A percentile compares a stretch with the other conserved stretches of the same genome.
Conservation (phyloP, 2,797 vertebrate genomes). For the Eremophila alpestris region DNA sequence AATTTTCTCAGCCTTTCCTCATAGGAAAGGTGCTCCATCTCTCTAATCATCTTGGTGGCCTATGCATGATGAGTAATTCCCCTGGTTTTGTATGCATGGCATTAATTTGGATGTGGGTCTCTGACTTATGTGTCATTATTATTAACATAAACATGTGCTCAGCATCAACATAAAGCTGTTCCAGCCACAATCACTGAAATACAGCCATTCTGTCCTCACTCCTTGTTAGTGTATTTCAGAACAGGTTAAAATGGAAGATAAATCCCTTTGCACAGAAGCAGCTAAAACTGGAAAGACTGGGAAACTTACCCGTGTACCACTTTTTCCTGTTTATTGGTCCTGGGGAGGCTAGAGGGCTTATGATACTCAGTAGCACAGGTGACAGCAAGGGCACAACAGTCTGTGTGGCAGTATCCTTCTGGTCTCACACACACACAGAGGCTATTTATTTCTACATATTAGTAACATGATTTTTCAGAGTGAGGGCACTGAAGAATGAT, state of each 20-base stretch:
- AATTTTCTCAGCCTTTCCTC: background rate
- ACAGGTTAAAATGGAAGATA: background rate
- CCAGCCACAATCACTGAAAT: background rate
- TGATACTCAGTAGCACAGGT: background rate
- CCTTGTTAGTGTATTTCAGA: background rate
- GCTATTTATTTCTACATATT: background rate
- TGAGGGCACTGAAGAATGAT: background rate
- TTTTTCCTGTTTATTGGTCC: background rate
- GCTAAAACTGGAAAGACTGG: background rate
- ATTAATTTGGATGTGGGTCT: background rate
- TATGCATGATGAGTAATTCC: background rate
- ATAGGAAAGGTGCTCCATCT: background rate
- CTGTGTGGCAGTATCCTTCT: background rate
- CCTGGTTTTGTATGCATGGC: background rate
- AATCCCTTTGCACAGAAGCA: background rate
- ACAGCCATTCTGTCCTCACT: background rate
- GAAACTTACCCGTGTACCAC: fast-evolving
- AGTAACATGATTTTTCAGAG: background rate
- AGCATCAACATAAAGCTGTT: conserved; percentile 7
- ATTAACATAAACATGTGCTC: background rate
- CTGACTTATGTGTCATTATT: background rate
- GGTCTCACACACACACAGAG: background rate
- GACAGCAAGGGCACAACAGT: background rate
- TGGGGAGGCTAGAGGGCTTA: background rate
- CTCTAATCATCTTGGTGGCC: background rate